Base-by-base conservation (phyloP, 2,888 invertebrate genomes). In the Imbricaverruca yamaguchii region DNA sequence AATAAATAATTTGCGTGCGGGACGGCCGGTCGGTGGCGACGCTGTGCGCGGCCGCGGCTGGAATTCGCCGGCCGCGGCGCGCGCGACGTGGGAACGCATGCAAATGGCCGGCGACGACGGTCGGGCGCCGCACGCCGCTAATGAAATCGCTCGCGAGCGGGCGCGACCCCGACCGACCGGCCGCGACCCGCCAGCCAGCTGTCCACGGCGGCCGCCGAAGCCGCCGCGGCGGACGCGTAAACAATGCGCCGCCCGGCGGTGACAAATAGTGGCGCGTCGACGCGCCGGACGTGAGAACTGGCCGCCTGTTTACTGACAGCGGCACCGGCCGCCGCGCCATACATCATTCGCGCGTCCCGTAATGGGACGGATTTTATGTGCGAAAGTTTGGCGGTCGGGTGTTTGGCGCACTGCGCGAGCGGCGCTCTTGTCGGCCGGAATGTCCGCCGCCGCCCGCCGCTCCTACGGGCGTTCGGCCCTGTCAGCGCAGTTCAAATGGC, bases 1-100 rank as follows among this genome's bases (percentile, higher is more conserved):
- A 69, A 69, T 69, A 69, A 69, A 69, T 69, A 69, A 69, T 69
- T 39, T 69, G 69, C 39, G 39, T 69, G 69, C 39, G 69, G 39
- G 15, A 10, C 18, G 69, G 25, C n/a, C n/a, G 65, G 39, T 39
- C 25, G 69, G 69, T 25, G 69, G 39, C 69, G 9, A 6, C 18
- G 0, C 65, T 9, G n/a, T n/a, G 9, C 23, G 65, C 65, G 61
- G 61, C 15, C 18, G 7, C 39, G 39, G 25, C 69, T 18, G 69
- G 69, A 69, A 69, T 69, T 69, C 39, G 67, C 23, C 39, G 39
- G 61, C 61, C 18, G 69, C 69, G 9, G 12, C 23, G 65, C 63
- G 65, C 23, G 23, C 23, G 25, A 67, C 67, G 69, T 69, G 69
- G 69, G 69, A 69, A 69, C 69, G 39, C 69, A 69, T 69, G 69